These are phyloP conservation scores for Dipodomys merriami DNA, from an alignment of 2,113 vertebrate genomes.

Conservation along the genomic window DNA sequence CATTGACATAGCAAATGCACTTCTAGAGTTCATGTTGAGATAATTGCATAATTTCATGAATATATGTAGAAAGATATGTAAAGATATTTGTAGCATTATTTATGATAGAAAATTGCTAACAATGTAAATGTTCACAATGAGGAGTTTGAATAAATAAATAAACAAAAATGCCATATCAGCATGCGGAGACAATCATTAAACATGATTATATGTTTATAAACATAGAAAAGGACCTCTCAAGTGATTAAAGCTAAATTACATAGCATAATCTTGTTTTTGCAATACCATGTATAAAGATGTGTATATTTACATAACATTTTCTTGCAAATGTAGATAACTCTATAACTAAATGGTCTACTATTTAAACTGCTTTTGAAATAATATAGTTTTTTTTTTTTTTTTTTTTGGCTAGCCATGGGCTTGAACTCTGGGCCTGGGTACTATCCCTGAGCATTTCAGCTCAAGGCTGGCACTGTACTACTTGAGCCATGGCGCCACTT, in stretches of 20 bases:
- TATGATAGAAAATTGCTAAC: conserved; percentile 47
- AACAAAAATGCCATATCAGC: not conserved
- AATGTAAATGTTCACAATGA: conserved; percentile 24
- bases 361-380: too few species aligned
- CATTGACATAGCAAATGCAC: not conserved
- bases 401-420: too few species aligned
- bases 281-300: not conserved
- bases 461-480: too few species aligned
- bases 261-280: too few species aligned
- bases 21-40: conserved; percentile 42
- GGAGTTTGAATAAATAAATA: not conserved
- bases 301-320: not conserved
- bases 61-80: not conserved
- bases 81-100: not conserved
- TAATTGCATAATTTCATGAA: conserved; percentile 29
- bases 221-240: not conserved
- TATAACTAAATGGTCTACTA: not conserved
- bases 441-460: too few species aligned
- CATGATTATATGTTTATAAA: not conserved
- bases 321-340: not conserved
- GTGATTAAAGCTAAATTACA: conserved; percentile 9
- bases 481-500: too few species aligned
- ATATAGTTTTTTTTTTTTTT: too few species aligned
- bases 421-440: too few species aligned
- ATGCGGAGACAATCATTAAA: not conserved